phyloP scores from a whole-genome alignment of 1,140 invertebrate species.

The Dryas iulia region DNA sequence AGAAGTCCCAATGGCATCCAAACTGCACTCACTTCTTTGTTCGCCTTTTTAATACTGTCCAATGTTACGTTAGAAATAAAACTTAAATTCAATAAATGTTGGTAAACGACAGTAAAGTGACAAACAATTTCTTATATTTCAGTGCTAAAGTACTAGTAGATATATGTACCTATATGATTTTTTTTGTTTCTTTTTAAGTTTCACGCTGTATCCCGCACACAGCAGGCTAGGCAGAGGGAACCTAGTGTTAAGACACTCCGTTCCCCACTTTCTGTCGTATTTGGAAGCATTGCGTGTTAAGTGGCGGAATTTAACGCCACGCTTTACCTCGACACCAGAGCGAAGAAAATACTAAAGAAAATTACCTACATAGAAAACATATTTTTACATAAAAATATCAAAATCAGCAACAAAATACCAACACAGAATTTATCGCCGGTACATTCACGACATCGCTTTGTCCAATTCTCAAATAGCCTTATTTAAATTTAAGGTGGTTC shows the following conservation, averaged over 20 bases:
- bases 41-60: neutral
- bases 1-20: neutral
- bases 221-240: no score
- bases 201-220: no score
- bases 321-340: no score
- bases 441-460: neutral
- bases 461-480: conserved; percentile 19
- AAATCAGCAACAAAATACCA: neutral
- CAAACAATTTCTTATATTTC: neutral
- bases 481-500: conserved; percentile 29
- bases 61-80: neutral
- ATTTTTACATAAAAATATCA: no score
- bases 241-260: no score
- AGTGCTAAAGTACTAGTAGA: neutral
- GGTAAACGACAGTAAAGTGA: neutral
- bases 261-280: no score
- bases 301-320: no score
- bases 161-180: no score
- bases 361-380: no score
- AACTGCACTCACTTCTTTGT: neutral
- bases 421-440: neutral
- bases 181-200: no score
- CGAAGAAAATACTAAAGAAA: no score
- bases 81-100: neutral
- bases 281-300: no score